A percentile compares a stretch with the other conserved stretches of the same genome.
phyloP scores from a whole-genome alignment of 2,888 invertebrate species.

The Blastobasis lacticolella region DNA sequence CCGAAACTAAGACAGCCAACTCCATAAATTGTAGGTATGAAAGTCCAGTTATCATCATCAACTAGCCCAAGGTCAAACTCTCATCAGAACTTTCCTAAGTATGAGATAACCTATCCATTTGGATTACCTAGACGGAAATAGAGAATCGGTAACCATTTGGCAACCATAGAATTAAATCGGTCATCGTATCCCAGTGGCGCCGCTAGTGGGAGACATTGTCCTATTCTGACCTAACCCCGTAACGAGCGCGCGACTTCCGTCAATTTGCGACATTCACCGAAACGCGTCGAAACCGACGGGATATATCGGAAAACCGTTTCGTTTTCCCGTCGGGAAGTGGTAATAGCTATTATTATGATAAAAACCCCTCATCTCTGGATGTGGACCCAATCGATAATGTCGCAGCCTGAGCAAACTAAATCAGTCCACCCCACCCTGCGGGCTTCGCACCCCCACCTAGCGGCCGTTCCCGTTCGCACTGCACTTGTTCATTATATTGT shows the following conservation, averaged over 20 bases:
- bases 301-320: background rate
- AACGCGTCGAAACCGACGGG: background rate
- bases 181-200: too few species aligned
- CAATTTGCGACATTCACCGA: background rate
- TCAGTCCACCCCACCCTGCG: constrained; percentile 24
- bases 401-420: constrained; percentile 45
- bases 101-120: too few species aligned
- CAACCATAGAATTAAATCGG: background rate
- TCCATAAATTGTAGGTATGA: too few species aligned
- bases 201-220: too few species aligned
- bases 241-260: too few species aligned
- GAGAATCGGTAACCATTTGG: background rate
- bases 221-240: too few species aligned
- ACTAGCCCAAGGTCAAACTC: too few species aligned
- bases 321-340: background rate
- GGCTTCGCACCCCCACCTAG: constrained; percentile 13
- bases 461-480: constrained; percentile 11
- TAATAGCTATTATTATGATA: constrained; percentile 6
- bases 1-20: too few species aligned
- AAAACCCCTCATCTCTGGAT: constrained; percentile 20
- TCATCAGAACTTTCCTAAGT: too few species aligned
- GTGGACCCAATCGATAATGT: constrained; percentile 42
- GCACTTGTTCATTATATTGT: too few species aligned
- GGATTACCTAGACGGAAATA: background rate
- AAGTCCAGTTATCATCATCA: too few species aligned